Evolutionary conservation across 2,888 invertebrate species (phyloP), one percentile per base, ranked within the genome.

Genomic region (Nasonovia ribisnigri): DNA sequence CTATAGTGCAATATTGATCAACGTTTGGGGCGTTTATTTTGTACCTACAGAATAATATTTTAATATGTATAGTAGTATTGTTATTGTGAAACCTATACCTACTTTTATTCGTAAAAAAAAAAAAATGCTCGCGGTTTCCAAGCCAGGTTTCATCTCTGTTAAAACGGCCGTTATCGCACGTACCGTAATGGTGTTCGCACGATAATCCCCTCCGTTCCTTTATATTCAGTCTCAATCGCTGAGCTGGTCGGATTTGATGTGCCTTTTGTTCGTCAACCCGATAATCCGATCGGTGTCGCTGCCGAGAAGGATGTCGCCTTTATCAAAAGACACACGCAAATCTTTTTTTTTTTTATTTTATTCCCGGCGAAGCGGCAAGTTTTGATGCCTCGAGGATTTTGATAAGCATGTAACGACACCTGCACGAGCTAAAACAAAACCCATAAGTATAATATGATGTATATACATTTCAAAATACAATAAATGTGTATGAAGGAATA

Each of bases 271-370:
- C 88, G 88, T 67, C 92, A 88, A 26, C 77, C 57, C 5, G 51
- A 87, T 92, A 92, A 92, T 92, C 92, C 92, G 92, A 92, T 92
- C 87, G 92, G 29, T 77, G 88, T 88, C 51, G 77, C n/a, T 60
- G 26, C 48, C 46, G 60, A 8, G 11, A 36, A 36, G 67, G 60
- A 46, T 42, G 51, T 88, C 88, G 77, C 24, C 43, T 67, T 92
- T 92, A 88, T 77, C 92, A 48, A 88, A 67, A 88, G 51, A 77
- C 88, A 29, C 24, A 24, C n/a, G 67, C 16, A 29, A 84, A 91
- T 91, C 29, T 88, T 92, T 88, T 88, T 92, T 29, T 88, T 92
- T 87, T 92, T 48, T 26, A 46, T 87, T 92, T 48, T 26, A 46
- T 88, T 88, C 48, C 36, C 10, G 10, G 67, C 13, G 36, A 20